A percentile compares a stretch with the other conserved stretches of the same genome.
Conservation (phyloP, 2,888 invertebrate species). For the Dasypolia templi region DNA sequence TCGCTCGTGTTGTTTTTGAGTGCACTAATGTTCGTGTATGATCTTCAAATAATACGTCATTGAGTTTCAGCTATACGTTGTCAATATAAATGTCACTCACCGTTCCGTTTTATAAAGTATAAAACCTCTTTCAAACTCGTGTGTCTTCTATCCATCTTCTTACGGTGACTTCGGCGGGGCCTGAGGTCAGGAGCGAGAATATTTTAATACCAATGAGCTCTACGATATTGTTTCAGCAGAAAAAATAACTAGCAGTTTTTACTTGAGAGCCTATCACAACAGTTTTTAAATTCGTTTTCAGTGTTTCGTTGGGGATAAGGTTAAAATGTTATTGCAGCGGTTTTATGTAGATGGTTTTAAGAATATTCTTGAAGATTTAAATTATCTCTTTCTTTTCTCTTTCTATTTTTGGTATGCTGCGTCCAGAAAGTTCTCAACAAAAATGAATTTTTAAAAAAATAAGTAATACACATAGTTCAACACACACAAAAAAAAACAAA, state of each 20-base stretch:
- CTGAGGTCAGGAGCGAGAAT: conserved; percentile 53
- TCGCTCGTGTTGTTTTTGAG: too few species aligned
- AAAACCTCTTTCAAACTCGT: not conserved
- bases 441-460: too few species aligned
- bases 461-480: too few species aligned
- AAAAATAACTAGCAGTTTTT: conserved; percentile 41
- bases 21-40: too few species aligned
- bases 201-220: conserved; percentile 61
- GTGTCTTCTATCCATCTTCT: conserved; percentile 14
- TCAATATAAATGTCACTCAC: not conserved
- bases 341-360: not conserved
- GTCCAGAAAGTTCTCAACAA: too few species aligned
- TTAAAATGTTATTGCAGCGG: conserved; percentile 13
- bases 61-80: not conserved
- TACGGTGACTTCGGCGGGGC: conserved; percentile 8
- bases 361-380: not conserved
- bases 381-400: not conserved
- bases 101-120: not conserved
- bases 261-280: conserved; percentile 12
- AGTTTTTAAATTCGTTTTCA: conserved; percentile 12
- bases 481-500: too few species aligned
- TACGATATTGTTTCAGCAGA: conserved; percentile 49
- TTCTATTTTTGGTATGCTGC: too few species aligned
- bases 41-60: too few species aligned
- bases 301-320: not conserved